Evolutionary conservation across 2,888 invertebrate species (phyloP).

Genomic region (Cephus pygmeus): DNA sequence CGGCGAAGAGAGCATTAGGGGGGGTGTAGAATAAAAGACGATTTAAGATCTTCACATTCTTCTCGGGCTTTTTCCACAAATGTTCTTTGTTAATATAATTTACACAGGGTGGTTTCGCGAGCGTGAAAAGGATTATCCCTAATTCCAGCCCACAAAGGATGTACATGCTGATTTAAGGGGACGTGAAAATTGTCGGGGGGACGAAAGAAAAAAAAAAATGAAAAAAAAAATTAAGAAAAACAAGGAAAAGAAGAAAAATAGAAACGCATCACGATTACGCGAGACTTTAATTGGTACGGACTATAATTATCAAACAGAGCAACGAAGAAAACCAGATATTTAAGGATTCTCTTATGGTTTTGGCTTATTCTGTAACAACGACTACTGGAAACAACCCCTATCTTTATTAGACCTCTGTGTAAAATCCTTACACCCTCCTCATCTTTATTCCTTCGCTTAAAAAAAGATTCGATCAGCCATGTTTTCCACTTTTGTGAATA

Average conservation of each 20-base stretch:
- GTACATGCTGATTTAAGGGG: neutral
- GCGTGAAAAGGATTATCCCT: conserved; percentile 4
- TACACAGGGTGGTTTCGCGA: neutral
- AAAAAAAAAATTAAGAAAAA: neutral
- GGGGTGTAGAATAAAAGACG: conserved; percentile 9
- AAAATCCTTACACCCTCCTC: too few relatives aligned
- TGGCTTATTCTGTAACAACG: too few relatives aligned
- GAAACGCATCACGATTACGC: too few relatives aligned
- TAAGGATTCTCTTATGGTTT: too few relatives aligned
- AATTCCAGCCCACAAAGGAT: neutral
- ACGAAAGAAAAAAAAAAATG: neutral
- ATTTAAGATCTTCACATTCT: conserved; percentile 17
- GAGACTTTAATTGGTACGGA: too few relatives aligned
- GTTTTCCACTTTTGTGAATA: too few relatives aligned
- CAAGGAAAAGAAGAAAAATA: neutral
- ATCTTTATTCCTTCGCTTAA: too few relatives aligned
- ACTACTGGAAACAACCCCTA: too few relatives aligned
- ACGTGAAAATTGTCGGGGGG: neutral
- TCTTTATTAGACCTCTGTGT: too few relatives aligned
- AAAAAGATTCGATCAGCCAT: too few relatives aligned
- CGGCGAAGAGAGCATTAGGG: conserved; percentile 11
- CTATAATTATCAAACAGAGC: too few relatives aligned
- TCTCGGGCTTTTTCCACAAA: conserved; percentile 2
- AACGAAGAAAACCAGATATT: too few relatives aligned
- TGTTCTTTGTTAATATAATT: conserved; percentile 16